Evolutionary conservation across 1,140 invertebrate genomes (phyloP).

Genomic region (Pinna nobilis): DNA sequence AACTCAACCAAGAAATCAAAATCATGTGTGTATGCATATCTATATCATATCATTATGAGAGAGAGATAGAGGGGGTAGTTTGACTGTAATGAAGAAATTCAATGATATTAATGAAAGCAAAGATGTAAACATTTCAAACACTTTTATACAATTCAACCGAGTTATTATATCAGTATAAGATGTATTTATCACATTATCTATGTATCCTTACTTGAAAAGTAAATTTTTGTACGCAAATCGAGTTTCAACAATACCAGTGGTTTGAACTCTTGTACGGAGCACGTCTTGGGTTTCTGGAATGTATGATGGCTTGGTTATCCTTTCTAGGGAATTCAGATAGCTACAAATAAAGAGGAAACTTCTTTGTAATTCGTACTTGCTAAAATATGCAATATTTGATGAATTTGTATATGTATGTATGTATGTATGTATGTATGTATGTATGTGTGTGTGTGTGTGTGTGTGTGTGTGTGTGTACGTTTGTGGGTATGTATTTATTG

Average conservation of each 20-base stretch:
- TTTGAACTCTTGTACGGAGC: conserved; percentile 91
- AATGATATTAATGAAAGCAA: no score
- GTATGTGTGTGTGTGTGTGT: neutral
- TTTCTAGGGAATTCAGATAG: conserved; percentile 85
- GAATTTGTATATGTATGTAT: neutral
- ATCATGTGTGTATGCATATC: no score
- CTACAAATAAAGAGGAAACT: conserved; percentile 53
- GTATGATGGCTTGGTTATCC: conserved; percentile 86
- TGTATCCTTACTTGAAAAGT: conserved; percentile 80
- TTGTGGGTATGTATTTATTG: neutral
- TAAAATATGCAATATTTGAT: neutral
- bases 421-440: neutral
- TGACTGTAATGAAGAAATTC: no score
- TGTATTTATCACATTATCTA: no score
- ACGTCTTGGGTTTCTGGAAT: conserved; percentile 95
- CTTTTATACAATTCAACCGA: no score
- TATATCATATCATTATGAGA: no score
- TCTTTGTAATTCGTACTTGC: neutral
- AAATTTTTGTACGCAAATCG: conserved; percentile 94
- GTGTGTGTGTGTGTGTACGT: neutral
- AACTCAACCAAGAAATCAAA: no score
- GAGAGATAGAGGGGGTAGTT: no score
- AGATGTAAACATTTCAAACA: no score
- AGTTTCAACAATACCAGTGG: conserved; percentile 95
- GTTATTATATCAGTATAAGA: no score